Conservation (phyloP, 2,888 invertebrate genomes). For the Gibbula magus region DNA sequence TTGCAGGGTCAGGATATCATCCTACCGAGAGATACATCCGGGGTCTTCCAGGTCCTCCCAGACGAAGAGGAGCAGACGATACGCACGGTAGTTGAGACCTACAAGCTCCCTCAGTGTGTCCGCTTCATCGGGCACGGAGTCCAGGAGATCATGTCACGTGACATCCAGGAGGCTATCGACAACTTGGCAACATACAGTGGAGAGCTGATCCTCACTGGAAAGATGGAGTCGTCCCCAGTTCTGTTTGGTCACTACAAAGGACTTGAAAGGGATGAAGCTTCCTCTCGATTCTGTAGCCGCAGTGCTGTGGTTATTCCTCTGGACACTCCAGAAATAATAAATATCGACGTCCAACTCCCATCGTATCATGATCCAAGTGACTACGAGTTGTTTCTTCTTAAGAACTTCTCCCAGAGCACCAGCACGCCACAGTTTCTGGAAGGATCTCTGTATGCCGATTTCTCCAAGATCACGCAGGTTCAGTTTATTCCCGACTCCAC, state of each 20-base stretch:
- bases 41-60: not conserved
- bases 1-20: not conserved
- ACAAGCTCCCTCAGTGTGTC: conserved; percentile 25
- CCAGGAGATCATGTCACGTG: conserved; percentile 15
- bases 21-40: not conserved
- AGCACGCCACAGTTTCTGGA: not conserved
- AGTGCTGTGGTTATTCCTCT: conserved; percentile 25
- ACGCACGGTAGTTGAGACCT: conserved; percentile 7
- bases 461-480: not conserved
- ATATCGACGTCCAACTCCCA: conserved; percentile 17
- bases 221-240: not conserved
- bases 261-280: not conserved
- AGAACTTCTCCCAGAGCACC: conserved; percentile 8
- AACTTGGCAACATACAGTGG: conserved; percentile 18
- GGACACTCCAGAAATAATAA: conserved; percentile 7
- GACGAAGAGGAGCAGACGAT: conserved; percentile 20
- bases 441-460: conserved; percentile 18
- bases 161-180: conserved; percentile 19
- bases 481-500: not conserved
- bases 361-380: conserved; percentile 10
- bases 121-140: conserved; percentile 9
- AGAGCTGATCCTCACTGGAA: conserved; percentile 4
- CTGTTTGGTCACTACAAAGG: conserved; percentile 28
- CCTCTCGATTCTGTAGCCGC: not conserved
- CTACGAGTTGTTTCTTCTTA: conserved; percentile 18